Conservation (phyloP, 2,888 invertebrate species). For the Pseudolycoriella hygida region DNA sequence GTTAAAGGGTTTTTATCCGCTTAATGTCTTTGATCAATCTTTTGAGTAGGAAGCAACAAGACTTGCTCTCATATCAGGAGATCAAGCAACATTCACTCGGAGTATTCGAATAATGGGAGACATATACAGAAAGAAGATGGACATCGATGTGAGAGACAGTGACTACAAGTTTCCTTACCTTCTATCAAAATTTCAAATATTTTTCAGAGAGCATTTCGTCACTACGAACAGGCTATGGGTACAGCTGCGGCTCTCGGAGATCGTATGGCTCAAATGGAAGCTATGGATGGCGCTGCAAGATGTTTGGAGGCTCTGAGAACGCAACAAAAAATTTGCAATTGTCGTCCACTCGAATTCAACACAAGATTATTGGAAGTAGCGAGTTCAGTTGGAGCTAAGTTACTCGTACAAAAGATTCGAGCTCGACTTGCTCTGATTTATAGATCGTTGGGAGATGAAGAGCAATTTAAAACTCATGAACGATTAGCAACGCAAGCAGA, state of each 20-base stretch:
- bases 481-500: slow-evolving; percentile 45
- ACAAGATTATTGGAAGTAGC: slow-evolving; percentile 68
- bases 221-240: slow-evolving; percentile 77
- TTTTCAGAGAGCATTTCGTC: slow-evolving; percentile 36
- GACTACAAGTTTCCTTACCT: too few relatives aligned
- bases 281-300: slow-evolving; percentile 73
- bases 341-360: slow-evolving; percentile 71
- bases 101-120: slow-evolving; percentile 72
- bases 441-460: slow-evolving; percentile 63
- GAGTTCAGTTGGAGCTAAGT: slow-evolving; percentile 72
- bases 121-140: slow-evolving; percentile 64
- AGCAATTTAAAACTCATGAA: slow-evolving; percentile 57
- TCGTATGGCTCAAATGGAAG: slow-evolving; percentile 73
- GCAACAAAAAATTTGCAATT: slow-evolving; percentile 71
- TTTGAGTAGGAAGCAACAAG: slow-evolving; percentile 52
- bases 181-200: too few relatives aligned
- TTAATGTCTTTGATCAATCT: slow-evolving; percentile 13
- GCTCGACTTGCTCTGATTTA: slow-evolving; percentile 65
- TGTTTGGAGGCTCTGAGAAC: slow-evolving; percentile 56
- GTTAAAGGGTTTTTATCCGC: neutral
- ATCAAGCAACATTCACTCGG: slow-evolving; percentile 68
- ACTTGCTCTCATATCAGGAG: slow-evolving; percentile 60
- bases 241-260: slow-evolving; percentile 65
- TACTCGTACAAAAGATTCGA: slow-evolving; percentile 62
- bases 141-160: slow-evolving; percentile 60